Conservation (phyloP, 1,140 invertebrate species). For the Pantala flavescens region DNA sequence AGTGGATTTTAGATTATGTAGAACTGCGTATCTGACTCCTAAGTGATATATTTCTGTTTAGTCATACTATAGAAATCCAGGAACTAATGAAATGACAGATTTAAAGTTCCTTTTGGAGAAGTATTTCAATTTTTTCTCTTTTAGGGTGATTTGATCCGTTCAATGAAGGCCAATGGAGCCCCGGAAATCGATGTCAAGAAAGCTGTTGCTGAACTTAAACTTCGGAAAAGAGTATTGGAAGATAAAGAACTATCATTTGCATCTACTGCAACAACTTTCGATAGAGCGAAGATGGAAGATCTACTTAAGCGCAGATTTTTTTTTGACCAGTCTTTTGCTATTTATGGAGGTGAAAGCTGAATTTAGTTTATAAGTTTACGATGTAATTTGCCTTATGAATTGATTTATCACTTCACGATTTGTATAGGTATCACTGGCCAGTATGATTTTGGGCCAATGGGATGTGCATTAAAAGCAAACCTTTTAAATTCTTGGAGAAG, state of each 20-base stretch:
- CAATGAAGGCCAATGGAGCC: slow-evolving; percentile 75
- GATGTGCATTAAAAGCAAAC: slow-evolving; percentile 95
- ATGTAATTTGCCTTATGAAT: neutral
- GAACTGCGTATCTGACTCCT: neutral
- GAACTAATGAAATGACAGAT: slow-evolving; percentile 9
- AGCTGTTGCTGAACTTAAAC: slow-evolving; percentile 86
- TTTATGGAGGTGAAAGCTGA: slow-evolving; percentile 77
- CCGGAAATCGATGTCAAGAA: slow-evolving; percentile 85
- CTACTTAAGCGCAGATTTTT: slow-evolving; percentile 95
- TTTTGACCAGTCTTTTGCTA: slow-evolving; percentile 97
- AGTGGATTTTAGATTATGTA: neutral
- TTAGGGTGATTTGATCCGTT: slow-evolving; percentile 77
- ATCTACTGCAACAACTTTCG: slow-evolving; percentile 66
- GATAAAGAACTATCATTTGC: slow-evolving; percentile 83
- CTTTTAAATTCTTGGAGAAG: slow-evolving; percentile 88
- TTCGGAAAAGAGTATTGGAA: slow-evolving; percentile 82
- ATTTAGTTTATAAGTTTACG: neutral
- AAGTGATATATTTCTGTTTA: slow-evolving; percentile 14
- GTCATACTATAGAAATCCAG: slow-evolving; percentile 9
- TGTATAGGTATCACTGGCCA: slow-evolving; percentile 55
- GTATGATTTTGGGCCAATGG: slow-evolving; percentile 99
- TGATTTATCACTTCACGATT: slow-evolving; percentile 17
- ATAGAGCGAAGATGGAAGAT: slow-evolving; percentile 92
- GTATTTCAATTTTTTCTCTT: slow-evolving; percentile 19
- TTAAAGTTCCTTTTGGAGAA: neutral